Percentiles rank a stretch among this genome's conserved stretches.
Evolutionary conservation across 2,113 vertebrate species (phyloP).

Genomic region (Empidonax traillii): DNA sequence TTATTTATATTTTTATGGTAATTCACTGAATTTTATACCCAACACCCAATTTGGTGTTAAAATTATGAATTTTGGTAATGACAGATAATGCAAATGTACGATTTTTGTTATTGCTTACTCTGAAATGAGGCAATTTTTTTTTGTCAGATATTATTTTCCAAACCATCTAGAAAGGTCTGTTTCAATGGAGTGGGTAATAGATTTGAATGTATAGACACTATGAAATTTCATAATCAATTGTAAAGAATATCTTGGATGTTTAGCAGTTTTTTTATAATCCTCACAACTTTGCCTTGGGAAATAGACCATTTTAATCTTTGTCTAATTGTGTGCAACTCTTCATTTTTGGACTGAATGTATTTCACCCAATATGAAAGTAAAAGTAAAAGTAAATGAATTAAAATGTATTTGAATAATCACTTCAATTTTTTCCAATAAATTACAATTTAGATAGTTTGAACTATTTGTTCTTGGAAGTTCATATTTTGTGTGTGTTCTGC

Average conservation of each 20-base stretch:
- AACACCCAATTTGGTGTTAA: background rate
- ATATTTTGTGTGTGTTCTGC: background rate
- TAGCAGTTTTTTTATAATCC: background rate
- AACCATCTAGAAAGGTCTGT: background rate
- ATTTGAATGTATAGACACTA: background rate
- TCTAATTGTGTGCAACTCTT: background rate
- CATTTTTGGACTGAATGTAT: background rate
- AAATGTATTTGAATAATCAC: background rate
- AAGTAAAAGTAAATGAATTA: background rate
- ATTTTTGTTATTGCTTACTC: background rate
- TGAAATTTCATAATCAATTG: background rate
- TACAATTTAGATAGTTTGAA: background rate
- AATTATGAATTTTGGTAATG: background rate
- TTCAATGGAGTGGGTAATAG: background rate
- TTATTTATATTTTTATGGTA: background rate
- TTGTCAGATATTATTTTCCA: background rate
- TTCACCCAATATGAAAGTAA: background rate
- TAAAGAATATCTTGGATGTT: background rate
- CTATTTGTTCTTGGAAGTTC: background rate
- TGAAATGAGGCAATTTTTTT: background rate
- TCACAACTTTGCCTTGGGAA: background rate
- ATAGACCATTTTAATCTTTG: background rate
- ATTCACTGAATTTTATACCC: background rate
- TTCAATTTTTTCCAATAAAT: background rate
- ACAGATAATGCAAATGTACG: fast-evolving